Base-by-base conservation (phyloP, 1,140 invertebrate species). In the Platorchestia sp. region DNA sequence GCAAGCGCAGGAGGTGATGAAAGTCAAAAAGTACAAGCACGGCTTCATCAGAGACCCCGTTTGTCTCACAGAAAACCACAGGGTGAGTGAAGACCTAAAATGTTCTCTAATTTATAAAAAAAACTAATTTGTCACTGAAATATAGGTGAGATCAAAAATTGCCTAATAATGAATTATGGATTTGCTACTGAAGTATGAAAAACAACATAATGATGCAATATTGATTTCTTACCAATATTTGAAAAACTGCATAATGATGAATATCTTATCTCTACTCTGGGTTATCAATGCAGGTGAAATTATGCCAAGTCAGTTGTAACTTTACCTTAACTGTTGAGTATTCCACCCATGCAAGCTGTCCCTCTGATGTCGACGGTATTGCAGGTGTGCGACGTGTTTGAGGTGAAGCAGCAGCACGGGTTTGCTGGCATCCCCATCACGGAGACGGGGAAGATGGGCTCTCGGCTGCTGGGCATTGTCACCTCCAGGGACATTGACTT, bases 11-110 rank as follows among this genome's bases (percentile, higher is more conserved):
- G 99, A 99, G 98, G 99, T 99, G 27, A 98, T 98, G 96, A 99
- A 99, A 98, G 99, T 99, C 5, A 99, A 99, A 97, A 99, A 99
- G 97, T 99, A 99, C 97, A 99, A 99, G 97, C 99, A 99, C 97
- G 99, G 99, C 22, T 99, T 99, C 97, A 99, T 99, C 96, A 98
- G 99, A 93, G 99, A 99, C 97, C 99, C 99, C 3, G 96, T 96
- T 45, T 95, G 96, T 86, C 95, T 96, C 93, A 96, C 96, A 22
- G 95, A 96, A n/a, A 86, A 95, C 36, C 95, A 96, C 95, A 95
- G 96, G 75, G 96, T 96, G 19, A 93, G 95, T 75, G 10, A n/a
- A n/a, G n/a, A n/a, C n/a, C n/a, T n/a, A n/a, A n/a, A n/a, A n/a
- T n/a, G n/a, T n/a, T n/a, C n/a, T n/a, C n/a, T n/a, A n/a, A n/a